These are phyloP conservation scores for Ochotona princeps DNA, from an alignment of 2,113 vertebrate species.

Conservation along the genomic window DNA sequence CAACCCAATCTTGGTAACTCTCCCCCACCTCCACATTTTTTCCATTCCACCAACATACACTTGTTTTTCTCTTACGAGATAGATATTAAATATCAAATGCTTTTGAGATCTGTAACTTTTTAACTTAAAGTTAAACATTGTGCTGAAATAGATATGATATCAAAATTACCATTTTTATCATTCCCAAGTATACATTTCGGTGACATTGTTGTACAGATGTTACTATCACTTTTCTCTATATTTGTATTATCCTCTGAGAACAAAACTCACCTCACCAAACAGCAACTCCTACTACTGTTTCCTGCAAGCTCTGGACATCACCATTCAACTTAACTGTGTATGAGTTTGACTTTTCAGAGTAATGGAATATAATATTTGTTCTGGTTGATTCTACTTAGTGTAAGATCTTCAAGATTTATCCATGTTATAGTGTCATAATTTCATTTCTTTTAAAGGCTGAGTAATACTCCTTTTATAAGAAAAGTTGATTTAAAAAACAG, in stretches of 20 bases:
- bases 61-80: background rate
- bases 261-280: background rate
- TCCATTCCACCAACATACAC: background rate
- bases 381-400: background rate
- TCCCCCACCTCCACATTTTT: background rate
- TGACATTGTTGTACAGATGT: background rate
- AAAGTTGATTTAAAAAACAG: background rate
- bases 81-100: background rate
- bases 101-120: background rate
- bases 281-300: background rate
- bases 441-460: constrained; percentile 2
- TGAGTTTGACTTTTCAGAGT: background rate
- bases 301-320: background rate
- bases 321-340: background rate
- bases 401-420: background rate
- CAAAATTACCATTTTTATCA: background rate
- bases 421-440: background rate
- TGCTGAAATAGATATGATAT: background rate
- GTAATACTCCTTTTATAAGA: background rate
- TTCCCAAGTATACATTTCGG: background rate
- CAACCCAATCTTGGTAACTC: background rate
- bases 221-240: background rate
- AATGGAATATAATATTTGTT: constrained; percentile 7
- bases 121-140: background rate
- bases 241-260: background rate